Percentiles rank a stretch among this genome's conserved stretches.
phyloP scores from a whole-genome alignment of 2,888 invertebrate genomes.

The Caenorhabditis sp. region DNA sequence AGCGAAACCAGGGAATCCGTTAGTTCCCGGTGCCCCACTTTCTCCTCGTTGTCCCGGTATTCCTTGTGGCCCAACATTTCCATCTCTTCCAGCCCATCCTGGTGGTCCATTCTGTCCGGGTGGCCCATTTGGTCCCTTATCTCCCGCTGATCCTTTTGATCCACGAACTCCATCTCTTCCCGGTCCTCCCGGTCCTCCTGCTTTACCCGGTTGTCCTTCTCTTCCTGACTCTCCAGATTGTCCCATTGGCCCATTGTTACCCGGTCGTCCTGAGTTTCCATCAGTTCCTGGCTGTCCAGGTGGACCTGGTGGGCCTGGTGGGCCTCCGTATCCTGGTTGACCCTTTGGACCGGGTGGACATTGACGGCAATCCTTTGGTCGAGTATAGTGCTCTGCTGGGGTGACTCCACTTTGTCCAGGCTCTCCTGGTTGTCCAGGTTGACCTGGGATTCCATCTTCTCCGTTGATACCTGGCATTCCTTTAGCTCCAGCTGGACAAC shows the following conservation, averaged over 20 bases:
- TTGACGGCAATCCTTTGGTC: slow-evolving; percentile 26
- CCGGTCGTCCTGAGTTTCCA: slow-evolving; percentile 32
- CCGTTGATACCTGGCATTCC: slow-evolving; percentile 40
- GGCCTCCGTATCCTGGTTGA: slow-evolving; percentile 39
- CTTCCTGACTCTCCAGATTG: slow-evolving; percentile 44
- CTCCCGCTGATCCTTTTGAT: slow-evolving; percentile 34
- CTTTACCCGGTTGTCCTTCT: slow-evolving; percentile 45
- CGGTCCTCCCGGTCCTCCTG: slow-evolving; percentile 40
- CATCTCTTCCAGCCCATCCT: slow-evolving; percentile 40
- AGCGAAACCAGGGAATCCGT: slow-evolving; percentile 41
- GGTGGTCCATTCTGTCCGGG: slow-evolving; percentile 38
- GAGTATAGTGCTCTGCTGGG: slow-evolving; percentile 17
- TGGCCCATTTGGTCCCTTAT: slow-evolving; percentile 39
- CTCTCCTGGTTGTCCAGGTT: slow-evolving; percentile 42
- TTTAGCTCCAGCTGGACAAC: slow-evolving; percentile 39
- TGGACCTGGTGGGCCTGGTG: slow-evolving; percentile 34
- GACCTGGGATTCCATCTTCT: slow-evolving; percentile 37
- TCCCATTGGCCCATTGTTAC: slow-evolving; percentile 44
- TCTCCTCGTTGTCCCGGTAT: slow-evolving; percentile 33
- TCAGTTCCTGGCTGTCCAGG: slow-evolving; percentile 38
- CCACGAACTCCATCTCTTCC: slow-evolving; percentile 46
- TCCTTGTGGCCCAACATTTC: slow-evolving; percentile 43
- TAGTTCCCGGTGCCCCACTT: slow-evolving; percentile 32
- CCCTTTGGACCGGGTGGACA: slow-evolving; percentile 42
- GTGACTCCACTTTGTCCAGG: slow-evolving; percentile 34